phyloP scores from a whole-genome alignment of 2,797 vertebrate species.

The Trichosurus vulpecula region DNA sequence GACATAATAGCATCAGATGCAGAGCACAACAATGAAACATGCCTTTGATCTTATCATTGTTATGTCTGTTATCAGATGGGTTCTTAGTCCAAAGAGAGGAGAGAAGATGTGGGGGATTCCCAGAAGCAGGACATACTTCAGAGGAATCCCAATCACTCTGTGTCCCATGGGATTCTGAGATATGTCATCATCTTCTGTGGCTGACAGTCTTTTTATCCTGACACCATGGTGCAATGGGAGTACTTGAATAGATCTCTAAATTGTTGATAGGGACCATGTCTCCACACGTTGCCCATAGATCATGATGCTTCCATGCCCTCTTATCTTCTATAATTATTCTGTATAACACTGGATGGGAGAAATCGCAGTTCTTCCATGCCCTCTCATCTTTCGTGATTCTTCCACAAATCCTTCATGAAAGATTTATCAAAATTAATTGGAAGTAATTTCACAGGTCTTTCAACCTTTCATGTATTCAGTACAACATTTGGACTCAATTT shows the following conservation, averaged over 20 bases:
- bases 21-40: background rate
- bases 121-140: background rate
- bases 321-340: background rate
- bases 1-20: background rate
- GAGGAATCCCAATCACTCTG: background rate
- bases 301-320: background rate
- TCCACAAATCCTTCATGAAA: background rate
- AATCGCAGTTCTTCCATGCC: too few relatives aligned
- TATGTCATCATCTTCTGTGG: background rate
- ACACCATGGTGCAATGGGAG: background rate
- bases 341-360: background rate
- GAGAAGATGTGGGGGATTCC: background rate
- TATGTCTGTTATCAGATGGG: background rate
- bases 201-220: background rate
- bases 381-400: too few relatives aligned
- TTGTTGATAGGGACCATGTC: background rate
- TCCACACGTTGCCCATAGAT: too few relatives aligned
- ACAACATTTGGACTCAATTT: background rate
- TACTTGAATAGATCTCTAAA: background rate
- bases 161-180: background rate
- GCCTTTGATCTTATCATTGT: background rate
- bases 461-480: background rate
- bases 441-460: background rate
- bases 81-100: background rate
- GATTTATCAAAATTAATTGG: background rate